Evolutionary conservation across 2,113 vertebrate species (phyloP), one percentile per base, ranked within the genome.

Genomic region (Myrmophylax atrothorax): DNA sequence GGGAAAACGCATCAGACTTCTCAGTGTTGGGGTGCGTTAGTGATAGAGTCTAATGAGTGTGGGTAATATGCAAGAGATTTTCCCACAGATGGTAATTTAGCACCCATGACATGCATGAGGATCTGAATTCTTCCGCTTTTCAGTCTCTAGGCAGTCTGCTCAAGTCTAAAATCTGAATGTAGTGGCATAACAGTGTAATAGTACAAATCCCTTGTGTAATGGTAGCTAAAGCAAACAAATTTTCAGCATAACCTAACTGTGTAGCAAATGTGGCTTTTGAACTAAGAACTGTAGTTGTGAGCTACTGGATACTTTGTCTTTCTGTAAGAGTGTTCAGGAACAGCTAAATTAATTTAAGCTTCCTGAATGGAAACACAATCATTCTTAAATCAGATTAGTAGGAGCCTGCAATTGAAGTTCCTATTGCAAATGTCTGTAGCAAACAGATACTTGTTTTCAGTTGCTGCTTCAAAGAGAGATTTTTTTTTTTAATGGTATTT

Each of bases 281-380:
- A 62, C 40, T 78, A 75, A 33, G 58, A 94, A 47, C 25, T 78
- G 74, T 91, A 69, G 59, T 87, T 90, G 50, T 82, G 74, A 80
- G 63, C 46, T 68, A 76, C 42, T 87, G 85, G 58, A 35, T 96
- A 90, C 53, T 90, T 95, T 20, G 46, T 94, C 46, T 85, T 94
- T 94, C 75, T 93, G 58, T 93, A 88, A 50, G 55, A 89, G 63
- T 72, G 62, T 74, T 96, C 93, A 93, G 92, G 68, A 97, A 89
- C 69, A 95, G 62, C 76, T 97, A 95, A 97, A 90, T 93, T 89
- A 92, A 95, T 95, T 97, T 93, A 60, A 67, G 89, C 64, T 97
- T 96, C 95, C 93, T 96, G 74, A 95, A 17, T 91, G 84, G 59
- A 93, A 96, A 92, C 52, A 96, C 97, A 94, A 84, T 88, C 63